Conservation (phyloP, 2,888 invertebrate species). For the Neocrepidodera transversa region DNA sequence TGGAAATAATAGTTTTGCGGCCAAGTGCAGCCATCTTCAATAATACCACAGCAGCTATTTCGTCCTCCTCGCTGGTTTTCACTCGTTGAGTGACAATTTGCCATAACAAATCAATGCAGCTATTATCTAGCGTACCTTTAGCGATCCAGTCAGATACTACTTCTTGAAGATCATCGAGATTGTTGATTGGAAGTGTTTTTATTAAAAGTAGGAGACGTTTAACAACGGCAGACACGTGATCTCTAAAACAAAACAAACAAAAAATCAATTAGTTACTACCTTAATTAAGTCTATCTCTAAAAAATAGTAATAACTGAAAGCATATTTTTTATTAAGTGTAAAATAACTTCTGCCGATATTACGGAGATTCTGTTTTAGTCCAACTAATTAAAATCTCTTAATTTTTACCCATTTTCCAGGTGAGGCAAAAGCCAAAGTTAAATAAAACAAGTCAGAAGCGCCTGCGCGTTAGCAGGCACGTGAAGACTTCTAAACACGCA, state of each 20-base stretch:
- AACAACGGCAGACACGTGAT: constrained; percentile 65
- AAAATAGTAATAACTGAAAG: too few species aligned
- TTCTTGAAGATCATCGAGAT: constrained; percentile 68
- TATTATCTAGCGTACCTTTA: constrained; percentile 60
- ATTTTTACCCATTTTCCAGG: too few species aligned
- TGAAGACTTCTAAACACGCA: too few species aligned
- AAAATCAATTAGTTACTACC: too few species aligned
- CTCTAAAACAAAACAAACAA: constrained; percentile 52
- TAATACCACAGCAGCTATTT: constrained; percentile 76
- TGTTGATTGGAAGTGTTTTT: constrained; percentile 65
- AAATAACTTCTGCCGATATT: too few species aligned
- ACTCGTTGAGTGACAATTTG: constrained; percentile 78
- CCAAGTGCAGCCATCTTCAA: constrained; percentile 75
- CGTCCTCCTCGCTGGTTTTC: constrained; percentile 72
- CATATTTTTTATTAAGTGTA: too few species aligned
- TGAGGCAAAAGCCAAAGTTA: too few species aligned
- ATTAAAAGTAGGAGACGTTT: constrained; percentile 67
- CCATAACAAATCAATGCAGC: constrained; percentile 77
- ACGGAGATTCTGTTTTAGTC: too few species aligned
- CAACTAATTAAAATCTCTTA: too few species aligned
- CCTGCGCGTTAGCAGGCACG: too few species aligned
- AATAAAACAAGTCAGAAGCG: too few species aligned
- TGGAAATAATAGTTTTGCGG: constrained; percentile 57
- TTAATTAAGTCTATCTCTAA: too few species aligned
- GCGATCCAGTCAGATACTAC: constrained; percentile 70